Percentiles rank a stretch among this genome's conserved stretches.
Evolutionary conservation across 2,113 vertebrate species (phyloP).

Genomic region (Brachirus orientalis): DNA sequence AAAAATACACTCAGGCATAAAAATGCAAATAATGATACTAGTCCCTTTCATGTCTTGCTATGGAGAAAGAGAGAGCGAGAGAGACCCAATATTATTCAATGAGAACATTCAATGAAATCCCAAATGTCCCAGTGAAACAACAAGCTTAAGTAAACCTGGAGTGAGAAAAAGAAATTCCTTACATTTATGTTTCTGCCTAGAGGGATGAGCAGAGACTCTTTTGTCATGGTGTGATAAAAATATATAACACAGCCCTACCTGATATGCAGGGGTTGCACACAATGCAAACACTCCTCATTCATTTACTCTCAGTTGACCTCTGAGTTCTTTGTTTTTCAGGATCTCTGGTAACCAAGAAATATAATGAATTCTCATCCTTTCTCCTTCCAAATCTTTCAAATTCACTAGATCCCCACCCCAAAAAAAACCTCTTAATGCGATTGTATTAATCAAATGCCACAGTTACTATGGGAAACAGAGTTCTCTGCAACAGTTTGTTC

Average conservation of each 20-base stretch:
- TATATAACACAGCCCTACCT: conserved; percentile 19
- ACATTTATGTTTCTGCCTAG: conserved; percentile 32
- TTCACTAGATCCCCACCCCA: neutral
- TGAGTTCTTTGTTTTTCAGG: neutral
- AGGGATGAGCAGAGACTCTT: conserved; percentile 27
- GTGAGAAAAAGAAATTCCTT: conserved; percentile 12
- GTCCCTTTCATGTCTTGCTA: conserved; percentile 72
- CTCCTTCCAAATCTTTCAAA: neutral
- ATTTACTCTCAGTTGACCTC: conserved; percentile 1
- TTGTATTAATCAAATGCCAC: neutral
- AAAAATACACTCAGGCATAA: conserved; percentile 73
- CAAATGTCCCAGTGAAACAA: conserved; percentile 64
- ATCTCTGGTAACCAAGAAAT: neutral
- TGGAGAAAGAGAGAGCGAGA: neutral
- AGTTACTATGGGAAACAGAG: neutral
- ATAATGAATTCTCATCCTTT: neutral
- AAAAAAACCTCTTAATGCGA: neutral
- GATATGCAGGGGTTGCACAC: neutral
- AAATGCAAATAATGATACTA: conserved; percentile 75
- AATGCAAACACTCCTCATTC: neutral
- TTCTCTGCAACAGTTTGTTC: neutral
- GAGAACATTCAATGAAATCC: conserved; percentile 52
- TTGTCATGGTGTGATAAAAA: conserved; percentile 36
- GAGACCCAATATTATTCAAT: conserved; percentile 54
- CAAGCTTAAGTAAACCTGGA: conserved; percentile 58